Evolutionary conservation across 2,797 vertebrate species (phyloP), one percentile per base, ranked within the genome.

Genomic region (Sebastolobus alascanus): DNA sequence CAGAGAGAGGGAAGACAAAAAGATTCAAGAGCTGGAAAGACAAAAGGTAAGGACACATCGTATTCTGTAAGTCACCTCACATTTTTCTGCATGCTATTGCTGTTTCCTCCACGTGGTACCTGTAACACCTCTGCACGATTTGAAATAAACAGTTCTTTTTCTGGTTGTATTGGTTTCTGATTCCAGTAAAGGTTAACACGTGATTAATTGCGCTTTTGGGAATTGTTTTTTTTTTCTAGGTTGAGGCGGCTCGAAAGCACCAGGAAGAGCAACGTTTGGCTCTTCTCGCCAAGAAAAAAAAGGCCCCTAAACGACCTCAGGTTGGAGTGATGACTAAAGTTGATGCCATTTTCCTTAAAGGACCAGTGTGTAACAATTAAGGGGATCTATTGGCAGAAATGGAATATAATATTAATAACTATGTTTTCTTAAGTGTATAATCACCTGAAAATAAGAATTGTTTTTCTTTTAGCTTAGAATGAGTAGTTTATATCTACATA

Each of bases 31-130:
- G 25, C 87, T 0, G 38, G 72, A 43, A 71, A 89, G 8, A 77
- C 74, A 83, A 20, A 84, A 61, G 91, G 95, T 95, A 87, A 80
- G 35, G 2, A 35, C 13, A 10, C 10, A 0, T 38, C 1, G 2
- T 27, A 12, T 60, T 12, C 6, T 55, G 11, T 18, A 31, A n/a
- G 14, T 56, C 0, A 33, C 2, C 43, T 68, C 18, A 3, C 1
- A 3, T 61, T 61, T 74, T 38, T 43, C 16, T 29, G 4, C 16
- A 29, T 58, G 25, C 22, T 43, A 0, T 55, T 73, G 9, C 14
- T 63, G 40, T 29, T 50, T 70, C 8, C 11, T 29, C 12, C 14
- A n/a, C 10, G 16, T 63, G 20, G 8, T 14, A 54, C 12, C 14
- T 33, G 12, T 16, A 35, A 67, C 25, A 29, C 35, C 37, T 63